Conservation (phyloP, 2,797 vertebrate species). For the Melanotaenia parkinsoni region DNA sequence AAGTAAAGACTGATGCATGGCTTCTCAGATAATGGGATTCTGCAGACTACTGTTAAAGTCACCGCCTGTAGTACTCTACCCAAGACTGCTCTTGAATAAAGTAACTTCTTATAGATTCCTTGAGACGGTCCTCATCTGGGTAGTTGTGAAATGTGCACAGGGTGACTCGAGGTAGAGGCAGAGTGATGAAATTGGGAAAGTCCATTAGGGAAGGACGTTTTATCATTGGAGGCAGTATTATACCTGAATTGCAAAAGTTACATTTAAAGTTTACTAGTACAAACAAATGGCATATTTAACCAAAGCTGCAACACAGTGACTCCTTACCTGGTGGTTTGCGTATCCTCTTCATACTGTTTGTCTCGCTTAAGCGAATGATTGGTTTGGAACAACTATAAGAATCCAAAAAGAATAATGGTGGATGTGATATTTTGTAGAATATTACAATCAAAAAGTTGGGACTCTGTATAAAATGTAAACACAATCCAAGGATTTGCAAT, state of each 20-base stretch:
- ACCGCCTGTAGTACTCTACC: conserved; percentile 72
- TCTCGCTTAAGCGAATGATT: conserved; percentile 74
- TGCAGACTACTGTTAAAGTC: background rate
- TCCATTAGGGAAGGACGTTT: conserved; percentile 56
- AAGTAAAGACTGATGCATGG: background rate
- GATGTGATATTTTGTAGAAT: background rate
- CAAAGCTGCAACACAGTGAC: background rate
- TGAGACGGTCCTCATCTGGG: conserved; percentile 47
- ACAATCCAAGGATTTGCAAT: background rate
- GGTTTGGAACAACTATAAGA: conserved; percentile 51
- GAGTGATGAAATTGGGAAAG: conserved; percentile 64
- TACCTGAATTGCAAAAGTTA: conserved; percentile 45
- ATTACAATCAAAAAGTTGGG: background rate
- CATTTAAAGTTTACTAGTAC: background rate
- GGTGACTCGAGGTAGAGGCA: conserved; percentile 68
- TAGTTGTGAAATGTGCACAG: conserved; percentile 59
- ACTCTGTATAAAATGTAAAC: background rate
- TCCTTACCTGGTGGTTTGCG: conserved; percentile 47
- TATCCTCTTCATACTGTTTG: conserved; percentile 64
- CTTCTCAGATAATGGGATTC: background rate
- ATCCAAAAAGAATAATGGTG: conserved; percentile 22
- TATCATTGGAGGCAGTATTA: conserved; percentile 61
- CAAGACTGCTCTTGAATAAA: conserved; percentile 71
- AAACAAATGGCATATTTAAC: background rate
- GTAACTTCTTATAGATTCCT: conserved; percentile 45